A percentile compares a stretch with the other conserved stretches of the same genome.
phyloP scores from a whole-genome alignment of 2,113 vertebrate genomes.

The Octodon degus region DNA sequence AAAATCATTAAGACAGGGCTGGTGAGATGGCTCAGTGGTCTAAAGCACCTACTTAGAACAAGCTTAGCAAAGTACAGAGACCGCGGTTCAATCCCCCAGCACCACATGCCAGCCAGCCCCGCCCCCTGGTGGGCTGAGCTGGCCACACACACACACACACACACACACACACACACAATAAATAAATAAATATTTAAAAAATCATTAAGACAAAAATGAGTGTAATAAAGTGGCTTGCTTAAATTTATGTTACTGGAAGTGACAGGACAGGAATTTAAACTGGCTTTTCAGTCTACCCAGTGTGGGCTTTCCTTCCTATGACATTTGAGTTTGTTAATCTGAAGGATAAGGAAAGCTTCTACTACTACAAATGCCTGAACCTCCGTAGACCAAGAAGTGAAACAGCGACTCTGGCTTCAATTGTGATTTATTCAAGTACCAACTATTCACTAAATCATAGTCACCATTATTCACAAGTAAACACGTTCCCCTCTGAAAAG shows the following conservation, averaged over 20 bases:
- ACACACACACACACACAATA: no score
- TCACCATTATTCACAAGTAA: neutral
- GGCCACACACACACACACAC: no score
- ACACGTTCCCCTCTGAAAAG: neutral
- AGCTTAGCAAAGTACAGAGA: no score
- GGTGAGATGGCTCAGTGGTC: no score
- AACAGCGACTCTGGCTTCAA: neutral
- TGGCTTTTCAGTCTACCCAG: neutral
- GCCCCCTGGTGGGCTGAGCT: no score
- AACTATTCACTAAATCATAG: neutral
- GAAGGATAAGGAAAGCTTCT: rapidly evolving
- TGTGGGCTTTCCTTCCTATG: neutral
- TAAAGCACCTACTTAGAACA: no score
- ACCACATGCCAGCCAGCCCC: no score
- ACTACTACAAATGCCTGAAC: neutral
- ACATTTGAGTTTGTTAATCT: neutral
- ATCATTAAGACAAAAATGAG: neutral
- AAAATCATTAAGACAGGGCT: neutral
- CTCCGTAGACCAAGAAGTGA: neutral
- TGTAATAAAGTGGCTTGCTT: neutral
- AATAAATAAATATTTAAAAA: no score
- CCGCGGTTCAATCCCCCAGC: no score
- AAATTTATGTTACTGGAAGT: neutral
- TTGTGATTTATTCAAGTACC: neutral
- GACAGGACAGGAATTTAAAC: neutral